Percentiles rank a stretch among this genome's conserved stretches.
These are phyloP conservation scores for Lates japonicus DNA, from an alignment of 2,797 vertebrate species.

Conservation along the genomic window DNA sequence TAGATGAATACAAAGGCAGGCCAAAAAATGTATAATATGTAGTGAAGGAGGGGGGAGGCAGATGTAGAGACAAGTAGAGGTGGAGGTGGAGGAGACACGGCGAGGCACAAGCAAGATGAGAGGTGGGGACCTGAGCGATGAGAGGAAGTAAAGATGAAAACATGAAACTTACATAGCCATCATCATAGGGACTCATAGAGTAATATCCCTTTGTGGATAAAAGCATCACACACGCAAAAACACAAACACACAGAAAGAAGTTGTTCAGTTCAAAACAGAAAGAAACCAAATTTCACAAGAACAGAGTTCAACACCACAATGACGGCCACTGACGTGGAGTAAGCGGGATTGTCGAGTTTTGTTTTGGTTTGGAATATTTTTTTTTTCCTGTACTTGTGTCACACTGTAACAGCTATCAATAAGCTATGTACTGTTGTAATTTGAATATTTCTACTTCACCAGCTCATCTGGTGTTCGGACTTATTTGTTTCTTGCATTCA, in stretches of 20 bases:
- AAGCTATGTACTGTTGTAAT: neutral
- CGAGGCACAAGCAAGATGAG: constrained; percentile 60
- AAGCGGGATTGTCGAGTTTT: constrained; percentile 11
- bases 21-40: constrained; percentile 29
- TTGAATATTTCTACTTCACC: neutral
- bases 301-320: constrained; percentile 50
- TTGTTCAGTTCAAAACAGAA: constrained; percentile 71
- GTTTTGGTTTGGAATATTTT: neutral
- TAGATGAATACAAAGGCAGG: constrained; percentile 42
- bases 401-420: neutral
- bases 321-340: constrained; percentile 36
- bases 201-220: constrained; percentile 92
- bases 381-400: neutral
- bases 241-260: constrained; percentile 75
- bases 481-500: neutral
- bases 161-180: constrained; percentile 95
- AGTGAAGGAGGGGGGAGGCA: constrained; percentile 17
- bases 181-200: constrained; percentile 95
- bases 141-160: constrained; percentile 78
- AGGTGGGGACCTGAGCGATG: constrained; percentile 22
- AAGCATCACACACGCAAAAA: constrained; percentile 80
- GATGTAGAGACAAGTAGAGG: constrained; percentile 14
- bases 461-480: neutral
- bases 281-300: constrained; percentile 53
- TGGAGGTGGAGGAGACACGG: constrained; percentile 4